Base-by-base conservation (phyloP, 1,140 invertebrate genomes). In the Ectropis grisescens region DNA sequence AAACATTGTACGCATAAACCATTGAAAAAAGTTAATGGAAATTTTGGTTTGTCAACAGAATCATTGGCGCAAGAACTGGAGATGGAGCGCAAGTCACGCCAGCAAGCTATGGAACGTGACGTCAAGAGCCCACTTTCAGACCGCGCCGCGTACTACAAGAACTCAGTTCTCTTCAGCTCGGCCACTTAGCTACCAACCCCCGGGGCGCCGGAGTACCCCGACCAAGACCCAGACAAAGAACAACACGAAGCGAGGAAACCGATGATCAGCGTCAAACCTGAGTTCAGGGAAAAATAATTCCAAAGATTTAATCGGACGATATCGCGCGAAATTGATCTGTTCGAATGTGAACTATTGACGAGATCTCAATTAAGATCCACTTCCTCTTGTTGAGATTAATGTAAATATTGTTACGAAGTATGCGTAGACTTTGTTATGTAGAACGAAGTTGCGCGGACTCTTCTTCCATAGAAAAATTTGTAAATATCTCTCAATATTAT, bases 121-220 rank as follows among this genome's bases (percentile, higher is more conserved):
- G 91, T 93, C 22, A 94, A 94, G 79, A 91, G 91, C 61, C 91
- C 91, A 14, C 84, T 93, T 44, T 91, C 92, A 70, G 92, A 94
- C 58, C 84, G 89, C 55, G 86, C 89, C 44, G 85, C 85, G 49
- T 93, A 93, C 80, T 93, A 93, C 85, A 93, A 94, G 75, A 93
- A 92, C 71, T 93, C 91, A 8, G 91, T 93, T 40, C 84, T 94
- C 29, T 94, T 93, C 67, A 92, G 89, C 45, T 91, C 90, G 55
- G 91, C 91, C 59, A 93, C 91, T 85, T 93, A 93, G 89, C 88
- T 82, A 53, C 35, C 62, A 46, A 57, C 49, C 51, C 23, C 48
- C 59, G 71, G 68, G 88, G 87, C 62, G 25, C 29, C 31, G 39
- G 54, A 66, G 25, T 47, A 47, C 60, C 62, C 60, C 66, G 58